Conservation (phyloP, 2,888 invertebrate genomes). For the Cephalotes varians region DNA sequence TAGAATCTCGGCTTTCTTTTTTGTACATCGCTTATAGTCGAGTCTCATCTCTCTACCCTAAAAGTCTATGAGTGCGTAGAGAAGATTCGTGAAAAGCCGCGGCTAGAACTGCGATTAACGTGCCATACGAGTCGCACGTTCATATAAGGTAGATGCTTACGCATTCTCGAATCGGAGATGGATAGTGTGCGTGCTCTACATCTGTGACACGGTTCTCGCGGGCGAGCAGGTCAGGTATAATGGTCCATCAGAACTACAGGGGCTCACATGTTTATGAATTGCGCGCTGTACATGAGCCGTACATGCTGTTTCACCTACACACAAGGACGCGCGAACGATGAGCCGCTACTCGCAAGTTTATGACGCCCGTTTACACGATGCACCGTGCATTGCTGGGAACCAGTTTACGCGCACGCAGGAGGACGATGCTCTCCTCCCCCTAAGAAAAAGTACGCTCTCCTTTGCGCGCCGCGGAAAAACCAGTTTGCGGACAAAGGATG, state of each 20-base stretch:
- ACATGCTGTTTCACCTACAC: constrained; percentile 58
- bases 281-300: constrained; percentile 24
- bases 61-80: constrained; percentile 33
- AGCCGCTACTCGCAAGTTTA: constrained; percentile 23
- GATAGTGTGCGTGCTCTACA: constrained; percentile 82
- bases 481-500: constrained; percentile 15
- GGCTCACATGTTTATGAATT: constrained; percentile 40
- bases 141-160: constrained; percentile 43
- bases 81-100: constrained; percentile 4
- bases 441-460: constrained; percentile 29
- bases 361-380: constrained; percentile 19
- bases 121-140: constrained; percentile 30
- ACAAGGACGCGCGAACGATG: constrained; percentile 41
- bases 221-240: constrained; percentile 71
- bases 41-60: constrained; percentile 25
- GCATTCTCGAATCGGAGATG: constrained; percentile 47
- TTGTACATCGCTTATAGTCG: neutral
- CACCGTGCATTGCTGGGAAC: constrained; percentile 56
- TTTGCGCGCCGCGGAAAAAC: neutral
- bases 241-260: constrained; percentile 46
- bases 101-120: constrained; percentile 28
- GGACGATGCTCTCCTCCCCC: constrained; percentile 22
- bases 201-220: constrained; percentile 85
- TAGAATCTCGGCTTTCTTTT: neutral
- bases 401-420: constrained; percentile 57